Evolutionary conservation across 2,888 invertebrate species (phyloP), one percentile per base, ranked within the genome.

Genomic region (Hirtodrosophila histrioides): DNA sequence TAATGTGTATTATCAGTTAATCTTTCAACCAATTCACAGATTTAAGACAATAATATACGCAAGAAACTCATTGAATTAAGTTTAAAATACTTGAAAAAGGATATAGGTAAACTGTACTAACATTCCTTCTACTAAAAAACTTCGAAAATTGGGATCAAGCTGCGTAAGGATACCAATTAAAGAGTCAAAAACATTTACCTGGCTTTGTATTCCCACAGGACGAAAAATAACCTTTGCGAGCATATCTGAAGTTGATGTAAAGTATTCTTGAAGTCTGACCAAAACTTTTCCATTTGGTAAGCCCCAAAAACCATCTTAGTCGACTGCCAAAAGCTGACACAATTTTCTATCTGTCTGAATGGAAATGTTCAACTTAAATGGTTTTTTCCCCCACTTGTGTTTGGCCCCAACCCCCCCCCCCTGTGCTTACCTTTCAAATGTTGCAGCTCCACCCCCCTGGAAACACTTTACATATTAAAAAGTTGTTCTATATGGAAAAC

Each of bases 401-500:
- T n/a, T n/a, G n/a, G n/a, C n/a, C n/a, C n/a, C n/a, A n/a, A n/a
- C n/a, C n/a, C n/a, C 11, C 67, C 31, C 24, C 36, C 1, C 33
- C 23, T 40, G 27, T 11, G 37, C n/a, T 56, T 41, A 58, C 58
- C 50, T 72, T 70, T 72, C 31, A 49, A 51, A 65, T 24, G 36
- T 44, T 45, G 29, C 33, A 33, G 7, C 27, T 27, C 3, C 27
- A 5, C 0, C 5, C 27, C 45, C 43, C 27, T 64, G 61, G 43
- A 46, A 82, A 67, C 86, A 82, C 75, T 79, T 86, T 86, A 82
- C 71, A 70, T 82, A 86, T 79, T 82, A 86, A 82, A 82, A 79
- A 86, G 46, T 82, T 82, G 74, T 69, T 55, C 51, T 53, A 56
- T 54, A 33, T 24, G 39, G 37, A 31, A 50, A 33, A 41, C 33